Percentiles rank a stretch among this genome's conserved stretches.
Conservation (phyloP, 2,888 invertebrate species). For the Tetragonisca angustula region DNA sequence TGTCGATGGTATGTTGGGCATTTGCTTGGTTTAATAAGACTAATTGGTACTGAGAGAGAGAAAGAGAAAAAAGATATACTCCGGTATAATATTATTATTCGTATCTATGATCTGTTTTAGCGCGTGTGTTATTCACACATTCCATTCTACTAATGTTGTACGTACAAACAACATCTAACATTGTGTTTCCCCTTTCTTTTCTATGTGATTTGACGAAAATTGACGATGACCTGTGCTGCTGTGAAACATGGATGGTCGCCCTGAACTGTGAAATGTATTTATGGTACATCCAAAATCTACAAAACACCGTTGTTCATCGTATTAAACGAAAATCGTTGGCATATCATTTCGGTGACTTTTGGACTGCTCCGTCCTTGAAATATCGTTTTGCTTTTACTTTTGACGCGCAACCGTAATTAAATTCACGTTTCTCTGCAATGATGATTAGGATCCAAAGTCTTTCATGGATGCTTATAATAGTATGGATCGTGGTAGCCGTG, state of each 20-base stretch:
- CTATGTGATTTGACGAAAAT: conserved; percentile 85
- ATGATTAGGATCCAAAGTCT: conserved; percentile 83
- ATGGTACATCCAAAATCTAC: conserved; percentile 72
- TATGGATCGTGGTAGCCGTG: conserved; percentile 82
- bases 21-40: conserved; percentile 79
- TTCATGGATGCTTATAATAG: conserved; percentile 84
- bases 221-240: conserved; percentile 84
- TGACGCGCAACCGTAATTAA: conserved; percentile 6
- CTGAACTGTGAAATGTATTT: conserved; percentile 80
- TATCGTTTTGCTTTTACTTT: conserved; percentile 19
- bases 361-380: conserved; percentile 26
- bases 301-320: conserved; percentile 63
- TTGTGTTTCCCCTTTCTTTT: conserved; percentile 84
- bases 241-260: conserved; percentile 83
- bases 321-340: conserved; percentile 59
- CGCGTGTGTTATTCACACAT: conserved; percentile 66
- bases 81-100: conserved; percentile 46
- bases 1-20: conserved; percentile 77
- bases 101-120: conserved; percentile 60
- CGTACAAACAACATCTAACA: conserved; percentile 80
- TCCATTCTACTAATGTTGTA: conserved; percentile 54
- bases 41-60: conserved; percentile 43
- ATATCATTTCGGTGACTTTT: conserved; percentile 53
- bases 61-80: conserved; percentile 20
- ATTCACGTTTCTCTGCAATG: conserved; percentile 24